Evolutionary conservation across 2,113 vertebrate species (phyloP), one percentile per base, ranked within the genome.

Genomic region (Thalassarche chlororhynchos): DNA sequence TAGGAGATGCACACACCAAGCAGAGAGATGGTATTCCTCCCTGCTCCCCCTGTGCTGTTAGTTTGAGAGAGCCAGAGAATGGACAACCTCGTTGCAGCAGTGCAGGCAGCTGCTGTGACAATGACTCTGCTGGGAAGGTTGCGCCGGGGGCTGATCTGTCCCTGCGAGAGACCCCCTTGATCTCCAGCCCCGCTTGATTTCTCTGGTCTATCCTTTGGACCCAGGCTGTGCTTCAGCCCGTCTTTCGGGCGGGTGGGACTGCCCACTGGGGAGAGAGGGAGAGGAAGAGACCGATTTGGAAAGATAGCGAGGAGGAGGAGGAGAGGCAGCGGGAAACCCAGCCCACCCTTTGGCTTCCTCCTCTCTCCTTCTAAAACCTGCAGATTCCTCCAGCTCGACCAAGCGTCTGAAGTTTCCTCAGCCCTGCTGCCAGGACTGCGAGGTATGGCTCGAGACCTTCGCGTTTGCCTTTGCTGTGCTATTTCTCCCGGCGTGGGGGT

Each of bases 271-370:
- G 91, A 88, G 89, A 83, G 74, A 86, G 93, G 91, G 88, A 97
- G 94, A 96, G 98, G 93, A 97, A 97, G 86, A 83, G 96, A 93
- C 93, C 40, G 74, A 94, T 94, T 95, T 94, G 97, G 96, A 95
- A 97, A 93, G 97, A 97, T 62, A 96, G 93, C 14, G 86, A 97
- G 97, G 97, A 88, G 97, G 58, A 84, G 93, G 92, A 95, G 97
- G 95, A 97, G 97, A 97, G 97, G 93, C 98, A 97, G 96, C 96
- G 82, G 97, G 96, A 98, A 98, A 98, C 98, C 98, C 98, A 98
- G 98, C 99, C 99, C 99, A 98, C 98, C 34, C 87, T 97, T 96
- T 84, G 94, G 98, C 97, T 99, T 99, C 98, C 98, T 99, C 99
- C 98, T 98, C 98, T 96, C 97, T 88, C 97, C 84, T 97, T 98